phyloP scores from a whole-genome alignment of 2,113 vertebrate species.

The Limanda limanda region DNA sequence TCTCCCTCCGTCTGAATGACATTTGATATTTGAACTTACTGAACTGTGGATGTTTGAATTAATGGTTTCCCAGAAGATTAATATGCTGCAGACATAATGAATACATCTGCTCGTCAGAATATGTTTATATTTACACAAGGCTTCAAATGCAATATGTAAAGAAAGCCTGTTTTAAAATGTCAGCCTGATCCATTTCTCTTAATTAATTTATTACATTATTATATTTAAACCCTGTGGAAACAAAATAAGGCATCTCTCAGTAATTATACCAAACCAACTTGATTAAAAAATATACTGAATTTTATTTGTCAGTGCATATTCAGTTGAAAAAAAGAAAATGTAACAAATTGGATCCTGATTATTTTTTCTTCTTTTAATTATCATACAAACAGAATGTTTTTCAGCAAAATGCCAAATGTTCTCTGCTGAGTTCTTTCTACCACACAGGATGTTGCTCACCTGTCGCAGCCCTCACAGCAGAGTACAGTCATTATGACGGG shows the following conservation, averaged over 20 bases:
- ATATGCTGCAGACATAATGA: not conserved
- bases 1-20: not conserved
- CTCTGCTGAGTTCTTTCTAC: too few relatives aligned
- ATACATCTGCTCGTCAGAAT: not conserved
- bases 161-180: not conserved
- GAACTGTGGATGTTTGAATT: not conserved
- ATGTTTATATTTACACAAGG: not conserved
- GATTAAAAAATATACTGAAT: too few relatives aligned
- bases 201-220: too few relatives aligned
- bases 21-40: conserved; percentile 20
- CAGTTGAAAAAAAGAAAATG: not conserved
- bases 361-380: too few relatives aligned
- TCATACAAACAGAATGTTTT: too few relatives aligned
- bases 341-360: too few relatives aligned
- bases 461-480: too few relatives aligned
- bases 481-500: too few relatives aligned
- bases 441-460: too few relatives aligned
- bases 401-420: too few relatives aligned
- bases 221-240: not conserved
- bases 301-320: too few relatives aligned
- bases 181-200: not conserved
- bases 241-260: not conserved
- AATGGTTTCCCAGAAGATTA: not conserved
- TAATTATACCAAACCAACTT: too few relatives aligned
- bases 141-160: not conserved